A percentile compares a stretch with the other conserved stretches of the same genome.
Conservation (phyloP, 2,113 vertebrate species). For the Electrona antarctica region DNA sequence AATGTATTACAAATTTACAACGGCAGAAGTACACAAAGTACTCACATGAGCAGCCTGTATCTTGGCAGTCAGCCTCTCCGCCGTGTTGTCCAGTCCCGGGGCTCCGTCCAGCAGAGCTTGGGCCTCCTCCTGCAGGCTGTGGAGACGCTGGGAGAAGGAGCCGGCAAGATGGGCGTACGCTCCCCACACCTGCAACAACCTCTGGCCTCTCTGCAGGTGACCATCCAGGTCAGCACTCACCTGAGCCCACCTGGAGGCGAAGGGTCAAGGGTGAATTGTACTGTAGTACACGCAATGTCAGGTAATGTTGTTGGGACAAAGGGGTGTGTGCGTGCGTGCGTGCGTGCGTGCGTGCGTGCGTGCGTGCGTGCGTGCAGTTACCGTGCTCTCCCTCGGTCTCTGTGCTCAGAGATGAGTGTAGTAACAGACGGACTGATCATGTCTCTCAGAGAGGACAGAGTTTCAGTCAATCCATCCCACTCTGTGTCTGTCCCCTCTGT, state of each 20-base stretch:
- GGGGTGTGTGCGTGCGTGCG: background rate
- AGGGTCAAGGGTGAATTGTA: too few species aligned
- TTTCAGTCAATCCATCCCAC: constrained; percentile 76
- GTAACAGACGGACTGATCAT: constrained; percentile 72
- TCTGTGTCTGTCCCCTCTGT: constrained; percentile 67
- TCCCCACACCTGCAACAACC: constrained; percentile 79
- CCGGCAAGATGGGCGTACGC: constrained; percentile 37
- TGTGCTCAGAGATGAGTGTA: constrained; percentile 72
- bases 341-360: background rate
- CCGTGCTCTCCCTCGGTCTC: constrained; percentile 69
- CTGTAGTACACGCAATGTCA: too few species aligned
- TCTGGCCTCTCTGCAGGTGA: constrained; percentile 62
- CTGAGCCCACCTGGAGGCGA: constrained; percentile 80
- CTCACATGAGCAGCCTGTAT: constrained; percentile 78
- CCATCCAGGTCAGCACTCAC: constrained; percentile 72
- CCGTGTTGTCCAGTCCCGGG: constrained; percentile 49
- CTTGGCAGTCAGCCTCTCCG: constrained; percentile 68
- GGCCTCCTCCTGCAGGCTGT: constrained; percentile 70
- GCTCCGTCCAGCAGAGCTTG: constrained; percentile 52
- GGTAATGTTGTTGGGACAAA: background rate
- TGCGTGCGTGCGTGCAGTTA: constrained; percentile 46
- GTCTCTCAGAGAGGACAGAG: constrained; percentile 67
- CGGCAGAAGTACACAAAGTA: background rate
- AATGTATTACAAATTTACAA: too few species aligned
- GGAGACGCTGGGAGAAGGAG: constrained; percentile 66